Evolutionary conservation across 2,797 vertebrate species (phyloP).

Genomic region (Nyctibius grandis): DNA sequence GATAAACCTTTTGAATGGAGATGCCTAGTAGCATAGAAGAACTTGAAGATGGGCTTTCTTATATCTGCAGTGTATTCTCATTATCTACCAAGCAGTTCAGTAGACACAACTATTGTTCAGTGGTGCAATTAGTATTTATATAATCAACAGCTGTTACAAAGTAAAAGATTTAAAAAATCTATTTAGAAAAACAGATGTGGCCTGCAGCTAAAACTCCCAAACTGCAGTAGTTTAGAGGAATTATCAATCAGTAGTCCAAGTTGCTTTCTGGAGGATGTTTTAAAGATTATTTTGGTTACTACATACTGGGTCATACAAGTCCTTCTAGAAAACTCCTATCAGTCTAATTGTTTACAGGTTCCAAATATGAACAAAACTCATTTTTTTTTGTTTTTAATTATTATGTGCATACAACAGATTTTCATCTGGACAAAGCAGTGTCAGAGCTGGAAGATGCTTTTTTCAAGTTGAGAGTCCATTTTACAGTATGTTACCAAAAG

Average conservation of each 20-base stretch:
- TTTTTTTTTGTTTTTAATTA: background rate
- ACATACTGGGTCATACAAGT: background rate
- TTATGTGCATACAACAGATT: background rate
- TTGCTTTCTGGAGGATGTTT: background rate
- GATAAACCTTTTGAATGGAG: background rate
- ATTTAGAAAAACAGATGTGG: conserved; percentile 3
- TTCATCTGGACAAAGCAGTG: background rate
- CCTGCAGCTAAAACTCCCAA: background rate
- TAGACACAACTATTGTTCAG: background rate
- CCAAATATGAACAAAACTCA: background rate
- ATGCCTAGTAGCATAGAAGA: background rate
- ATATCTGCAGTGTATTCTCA: background rate
- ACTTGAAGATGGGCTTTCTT: background rate
- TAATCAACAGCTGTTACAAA: conserved; percentile 40
- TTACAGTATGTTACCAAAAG: conserved; percentile 13
- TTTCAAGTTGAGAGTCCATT: background rate
- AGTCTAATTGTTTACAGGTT: background rate
- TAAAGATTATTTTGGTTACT: background rate
- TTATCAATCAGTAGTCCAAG: background rate
- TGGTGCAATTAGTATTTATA: background rate
- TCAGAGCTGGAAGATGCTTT: background rate
- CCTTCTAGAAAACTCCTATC: background rate
- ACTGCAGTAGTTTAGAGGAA: background rate
- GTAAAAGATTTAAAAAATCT: conserved; percentile 15
- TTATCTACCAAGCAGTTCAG: background rate